Evolutionary conservation across 2,888 invertebrate species (phyloP), one percentile per base, ranked within the genome.

Genomic region (Ormyrus thymus): DNA sequence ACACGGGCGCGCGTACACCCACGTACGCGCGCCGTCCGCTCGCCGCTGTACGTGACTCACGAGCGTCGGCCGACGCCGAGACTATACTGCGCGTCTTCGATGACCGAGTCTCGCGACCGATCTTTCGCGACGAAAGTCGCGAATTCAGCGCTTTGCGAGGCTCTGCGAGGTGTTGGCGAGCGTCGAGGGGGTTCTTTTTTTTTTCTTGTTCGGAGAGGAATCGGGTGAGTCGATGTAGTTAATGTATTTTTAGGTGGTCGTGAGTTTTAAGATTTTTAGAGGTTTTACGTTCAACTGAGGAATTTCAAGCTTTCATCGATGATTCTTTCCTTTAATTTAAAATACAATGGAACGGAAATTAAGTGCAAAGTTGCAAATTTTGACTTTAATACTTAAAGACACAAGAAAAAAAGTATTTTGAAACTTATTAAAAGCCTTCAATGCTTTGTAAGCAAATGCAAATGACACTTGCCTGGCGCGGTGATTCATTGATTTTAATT

Each of bases 21-120:
- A 53, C 68, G 29, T 29, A 68, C 72, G 10, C 50, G 43, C 72
- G 73, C 56, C 55, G 73, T 64, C 64, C 64, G 55, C 73, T 46
- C 59, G 65, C 15, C 56, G 48, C 29, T 29, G 4, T 29, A 13
- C 50, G 65, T 74, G 74, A 74, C 59, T 66, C 74, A 66, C 9
- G 59, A 11, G 11, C 10, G 11, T 53, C 10, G 50, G 15, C 9
- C 15, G 9, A 29, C 6, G 51, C 45, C 1, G 29, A 11, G 29
- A 29, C 29, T 29, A 3, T 29, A 29, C 29, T 4, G 3, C 0
- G 43, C 53, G 29, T 51, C 50, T 13, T 13, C 51, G 9, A 10
- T 9, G 15, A 65, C 51, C 51, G 50, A 29, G 29, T 29, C 51
- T 29, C 7, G 7, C 11, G 15, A 65, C 15, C 51, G 50, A 7